Evolutionary conservation across 2,113 vertebrate genomes (phyloP).

Genomic region (Cyanoramphus novaezelandiae): DNA sequence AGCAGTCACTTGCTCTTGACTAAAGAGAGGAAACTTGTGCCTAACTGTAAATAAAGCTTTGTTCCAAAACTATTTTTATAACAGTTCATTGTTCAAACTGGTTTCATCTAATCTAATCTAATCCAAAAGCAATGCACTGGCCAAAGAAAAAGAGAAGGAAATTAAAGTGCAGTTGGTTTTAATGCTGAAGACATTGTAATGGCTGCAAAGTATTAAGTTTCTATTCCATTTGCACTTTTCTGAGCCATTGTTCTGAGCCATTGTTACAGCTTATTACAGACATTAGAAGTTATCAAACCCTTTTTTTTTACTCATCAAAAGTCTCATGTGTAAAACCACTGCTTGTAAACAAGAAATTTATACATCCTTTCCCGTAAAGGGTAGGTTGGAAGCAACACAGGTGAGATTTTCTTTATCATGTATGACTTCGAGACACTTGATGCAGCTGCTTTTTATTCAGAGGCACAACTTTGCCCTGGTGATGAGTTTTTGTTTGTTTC

Average conservation of each 20-base stretch:
- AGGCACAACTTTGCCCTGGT: not conserved
- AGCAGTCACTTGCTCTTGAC: not conserved
- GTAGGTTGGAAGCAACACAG: not conserved
- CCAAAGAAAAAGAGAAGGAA: not conserved
- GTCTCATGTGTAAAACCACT: not conserved
- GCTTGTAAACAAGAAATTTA: not conserved
- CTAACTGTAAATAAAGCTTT: not conserved
- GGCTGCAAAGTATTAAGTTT: not conserved
- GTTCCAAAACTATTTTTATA: not conserved
- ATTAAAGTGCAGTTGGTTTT: not conserved
- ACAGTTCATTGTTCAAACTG: not conserved
- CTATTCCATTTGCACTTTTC: not conserved
- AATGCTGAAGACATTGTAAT: not conserved
- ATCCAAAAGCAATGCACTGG: not conserved
- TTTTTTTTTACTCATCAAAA: not conserved
- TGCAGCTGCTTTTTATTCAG: not conserved
- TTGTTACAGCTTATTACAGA: not conserved
- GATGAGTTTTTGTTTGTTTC: not conserved
- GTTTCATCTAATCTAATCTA: not conserved
- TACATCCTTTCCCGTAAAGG: rapidly evolving
- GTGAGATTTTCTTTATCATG: not conserved
- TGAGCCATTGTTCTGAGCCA: not conserved
- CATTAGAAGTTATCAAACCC: not conserved
- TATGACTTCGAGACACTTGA: not conserved
- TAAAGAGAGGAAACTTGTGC: not conserved